These are phyloP conservation scores for Cirrhinus molitorella DNA, from an alignment of 2,797 vertebrate genomes.

Conservation along the genomic window DNA sequence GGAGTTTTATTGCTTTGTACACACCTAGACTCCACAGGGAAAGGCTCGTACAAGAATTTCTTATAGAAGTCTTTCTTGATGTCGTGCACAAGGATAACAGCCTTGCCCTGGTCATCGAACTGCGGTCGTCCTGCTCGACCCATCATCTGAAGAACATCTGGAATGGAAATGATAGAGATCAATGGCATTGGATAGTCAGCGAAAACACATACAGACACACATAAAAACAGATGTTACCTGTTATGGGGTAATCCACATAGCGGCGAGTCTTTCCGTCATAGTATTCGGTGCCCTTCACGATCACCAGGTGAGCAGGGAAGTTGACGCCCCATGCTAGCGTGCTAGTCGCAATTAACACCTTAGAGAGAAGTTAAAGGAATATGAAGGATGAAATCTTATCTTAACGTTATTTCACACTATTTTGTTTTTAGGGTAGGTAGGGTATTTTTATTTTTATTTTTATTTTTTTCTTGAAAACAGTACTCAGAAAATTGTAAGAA, in stretches of 20 bases:
- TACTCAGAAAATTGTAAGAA: background rate
- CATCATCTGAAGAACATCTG: constrained; percentile 99
- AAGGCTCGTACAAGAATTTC: constrained; percentile 99
- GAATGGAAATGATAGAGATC: constrained; percentile 50
- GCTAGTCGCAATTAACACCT: constrained; percentile 98
- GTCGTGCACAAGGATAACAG: constrained; percentile 97
- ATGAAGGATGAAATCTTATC: background rate
- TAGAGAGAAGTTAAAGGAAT: constrained; percentile 52
- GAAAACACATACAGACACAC: background rate
- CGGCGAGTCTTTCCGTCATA: constrained; percentile 95
- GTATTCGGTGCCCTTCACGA: constrained; percentile 98
- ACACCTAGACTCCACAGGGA: constrained; percentile 98
- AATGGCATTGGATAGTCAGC: background rate
- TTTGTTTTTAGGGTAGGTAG: background rate
- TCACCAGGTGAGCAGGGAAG: constrained; percentile 97
- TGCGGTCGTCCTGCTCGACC: constrained; percentile 96
- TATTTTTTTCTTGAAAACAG: no score
- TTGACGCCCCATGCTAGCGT: constrained; percentile 99
- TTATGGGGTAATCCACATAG: constrained; percentile 98
- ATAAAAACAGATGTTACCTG: constrained; percentile 81
- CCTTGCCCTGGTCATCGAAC: constrained; percentile 98
- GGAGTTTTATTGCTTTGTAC: background rate
- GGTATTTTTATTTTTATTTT: no score
- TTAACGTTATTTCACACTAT: background rate
- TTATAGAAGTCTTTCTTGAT: constrained; percentile 99